These are phyloP conservation scores for Peromyscus leucopus DNA, from an alignment of 2,113 vertebrate genomes.

Conservation along the genomic window DNA sequence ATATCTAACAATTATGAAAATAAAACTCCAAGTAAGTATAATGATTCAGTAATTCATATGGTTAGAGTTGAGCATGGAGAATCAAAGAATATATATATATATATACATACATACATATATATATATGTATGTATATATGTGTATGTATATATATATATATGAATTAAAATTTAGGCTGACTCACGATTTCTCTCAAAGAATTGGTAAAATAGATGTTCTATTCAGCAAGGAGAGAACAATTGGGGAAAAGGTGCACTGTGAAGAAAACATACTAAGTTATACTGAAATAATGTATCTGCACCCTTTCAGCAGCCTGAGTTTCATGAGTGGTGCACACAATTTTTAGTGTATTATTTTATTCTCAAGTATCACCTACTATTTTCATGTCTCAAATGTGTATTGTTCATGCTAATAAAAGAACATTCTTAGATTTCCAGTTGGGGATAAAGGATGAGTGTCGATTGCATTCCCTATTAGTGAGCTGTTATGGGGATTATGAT, in stretches of 20 bases:
- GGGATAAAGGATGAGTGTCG: background rate
- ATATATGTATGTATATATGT: too few species aligned
- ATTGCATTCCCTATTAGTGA: background rate
- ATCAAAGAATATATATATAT: too few species aligned
- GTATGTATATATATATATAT: too few species aligned
- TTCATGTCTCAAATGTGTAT: background rate
- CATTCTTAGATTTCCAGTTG: background rate
- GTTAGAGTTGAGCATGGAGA: background rate
- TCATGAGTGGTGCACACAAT: too few species aligned
- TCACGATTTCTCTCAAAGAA: background rate
- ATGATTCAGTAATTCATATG: background rate
- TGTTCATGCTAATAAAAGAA: background rate
- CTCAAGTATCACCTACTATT: background rate
- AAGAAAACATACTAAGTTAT: too few species aligned
- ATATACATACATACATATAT: too few species aligned
- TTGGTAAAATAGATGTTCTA: background rate
- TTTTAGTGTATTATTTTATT: too few species aligned
- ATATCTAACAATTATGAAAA: background rate
- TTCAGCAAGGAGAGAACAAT: background rate
- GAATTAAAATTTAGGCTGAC: background rate
- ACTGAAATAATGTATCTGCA: too few species aligned
- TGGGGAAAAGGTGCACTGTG: too few species aligned
- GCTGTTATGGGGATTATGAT: background rate
- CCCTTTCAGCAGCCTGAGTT: too few species aligned
- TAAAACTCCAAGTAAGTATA: background rate